phyloP scores from a whole-genome alignment of 2,113 vertebrate species.

The Peromyscus polionotus region DNA sequence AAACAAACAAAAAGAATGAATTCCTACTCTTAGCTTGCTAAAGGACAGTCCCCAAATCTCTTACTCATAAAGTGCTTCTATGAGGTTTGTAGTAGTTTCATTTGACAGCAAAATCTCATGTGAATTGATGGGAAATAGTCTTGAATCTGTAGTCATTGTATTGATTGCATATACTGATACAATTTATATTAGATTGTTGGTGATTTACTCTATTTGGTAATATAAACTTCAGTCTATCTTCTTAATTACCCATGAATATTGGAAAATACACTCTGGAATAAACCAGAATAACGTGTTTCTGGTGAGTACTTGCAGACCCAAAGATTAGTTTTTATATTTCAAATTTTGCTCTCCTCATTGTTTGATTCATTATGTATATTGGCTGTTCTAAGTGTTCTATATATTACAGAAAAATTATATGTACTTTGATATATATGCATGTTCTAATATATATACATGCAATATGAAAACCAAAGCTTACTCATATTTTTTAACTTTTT shows the following conservation, averaged over 20 bases:
- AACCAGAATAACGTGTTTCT: not conserved
- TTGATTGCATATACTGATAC: not conserved
- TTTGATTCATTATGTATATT: not conserved
- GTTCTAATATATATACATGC: not conserved
- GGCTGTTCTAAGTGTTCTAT: not conserved
- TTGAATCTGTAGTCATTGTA: not conserved
- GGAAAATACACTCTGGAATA: not conserved
- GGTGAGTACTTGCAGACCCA: not conserved
- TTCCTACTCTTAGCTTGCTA: conserved; percentile 49
- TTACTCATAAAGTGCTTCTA: conserved; percentile 27
- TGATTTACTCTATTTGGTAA: not conserved
- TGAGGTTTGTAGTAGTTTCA: conserved; percentile 2
- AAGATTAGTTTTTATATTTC: not conserved
- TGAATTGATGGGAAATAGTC: not conserved
- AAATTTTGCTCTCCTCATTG: not conserved
- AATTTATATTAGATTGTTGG: not conserved
- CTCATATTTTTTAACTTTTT: not conserved
- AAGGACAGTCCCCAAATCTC: conserved; percentile 28
- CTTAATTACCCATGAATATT: not conserved
- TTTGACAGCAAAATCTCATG: not conserved
- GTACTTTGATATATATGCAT: not conserved
- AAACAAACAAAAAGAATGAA: no score
- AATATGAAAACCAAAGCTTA: not conserved
- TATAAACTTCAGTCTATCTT: not conserved
- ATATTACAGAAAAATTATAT: not conserved